phyloP scores from a whole-genome alignment of 2,113 vertebrate species.

The Leptosomus discolor region DNA sequence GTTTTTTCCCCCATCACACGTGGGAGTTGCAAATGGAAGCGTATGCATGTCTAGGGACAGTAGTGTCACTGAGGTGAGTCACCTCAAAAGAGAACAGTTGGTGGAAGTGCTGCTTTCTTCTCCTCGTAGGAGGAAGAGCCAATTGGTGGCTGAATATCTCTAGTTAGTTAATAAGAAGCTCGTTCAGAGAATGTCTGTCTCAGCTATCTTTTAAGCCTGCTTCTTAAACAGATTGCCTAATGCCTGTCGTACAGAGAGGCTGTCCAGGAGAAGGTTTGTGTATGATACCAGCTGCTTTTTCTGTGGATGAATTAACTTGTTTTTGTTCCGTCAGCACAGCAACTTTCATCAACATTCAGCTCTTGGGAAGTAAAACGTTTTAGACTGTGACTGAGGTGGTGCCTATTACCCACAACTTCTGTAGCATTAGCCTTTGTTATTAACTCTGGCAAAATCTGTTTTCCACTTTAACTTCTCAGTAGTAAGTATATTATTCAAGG shows the following conservation, averaged over 20 bases:
- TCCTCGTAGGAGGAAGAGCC: background rate
- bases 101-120: background rate
- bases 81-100: background rate
- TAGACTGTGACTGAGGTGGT: background rate
- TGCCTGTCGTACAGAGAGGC: background rate
- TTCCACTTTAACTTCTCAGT: background rate
- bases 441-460: background rate
- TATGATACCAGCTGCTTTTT: background rate
- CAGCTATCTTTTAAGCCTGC: background rate
- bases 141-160: background rate
- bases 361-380: background rate
- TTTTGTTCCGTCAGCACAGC: background rate
- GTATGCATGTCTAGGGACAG: background rate
- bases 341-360: background rate
- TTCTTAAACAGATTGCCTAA: background rate
- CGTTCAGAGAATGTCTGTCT: background rate
- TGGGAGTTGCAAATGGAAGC: background rate
- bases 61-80: background rate
- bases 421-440: background rate
- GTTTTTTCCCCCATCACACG: background rate
- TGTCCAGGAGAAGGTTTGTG: background rate
- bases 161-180: background rate
- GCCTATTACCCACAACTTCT: background rate
- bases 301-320: background rate
- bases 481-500: slow-evolving; percentile 30